phyloP scores from a whole-genome alignment of 2,888 invertebrate genomes.

The Hesperia comma region DNA sequence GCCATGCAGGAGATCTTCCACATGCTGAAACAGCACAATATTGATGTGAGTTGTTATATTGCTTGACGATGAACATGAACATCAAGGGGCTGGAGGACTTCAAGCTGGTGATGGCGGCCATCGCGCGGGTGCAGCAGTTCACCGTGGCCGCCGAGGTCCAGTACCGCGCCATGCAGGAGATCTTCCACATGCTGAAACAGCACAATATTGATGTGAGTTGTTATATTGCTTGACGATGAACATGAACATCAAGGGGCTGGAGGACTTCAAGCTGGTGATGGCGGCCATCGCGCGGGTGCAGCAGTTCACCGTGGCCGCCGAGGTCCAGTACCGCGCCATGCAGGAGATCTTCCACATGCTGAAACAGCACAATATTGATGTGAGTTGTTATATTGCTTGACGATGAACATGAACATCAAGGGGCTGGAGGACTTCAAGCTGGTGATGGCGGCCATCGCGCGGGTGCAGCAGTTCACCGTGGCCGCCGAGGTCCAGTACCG shows the following conservation, averaged over 20 bases:
- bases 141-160: conserved; percentile 91
- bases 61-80: conserved; percentile 88
- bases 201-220: conserved; percentile 88
- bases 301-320: conserved; percentile 89
- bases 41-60: too few relatives aligned
- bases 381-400: too few relatives aligned
- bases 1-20: conserved; percentile 91
- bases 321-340: conserved; percentile 89
- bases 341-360: conserved; percentile 91
- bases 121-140: conserved; percentile 88
- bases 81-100: conserved; percentile 92
- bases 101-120: conserved; percentile 93
- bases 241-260: conserved; percentile 89
- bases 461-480: conserved; percentile 89
- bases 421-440: conserved; percentile 92
- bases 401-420: conserved; percentile 90
- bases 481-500: conserved; percentile 90
- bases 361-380: conserved; percentile 87
- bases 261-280: conserved; percentile 93
- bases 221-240: conserved; percentile 88
- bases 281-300: conserved; percentile 91
- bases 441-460: conserved; percentile 92
- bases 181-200: conserved; percentile 88
- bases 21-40: conserved; percentile 88
- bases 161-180: conserved; percentile 89